Conservation (phyloP, 2,888 invertebrate genomes). For the Drosophila robusta region DNA sequence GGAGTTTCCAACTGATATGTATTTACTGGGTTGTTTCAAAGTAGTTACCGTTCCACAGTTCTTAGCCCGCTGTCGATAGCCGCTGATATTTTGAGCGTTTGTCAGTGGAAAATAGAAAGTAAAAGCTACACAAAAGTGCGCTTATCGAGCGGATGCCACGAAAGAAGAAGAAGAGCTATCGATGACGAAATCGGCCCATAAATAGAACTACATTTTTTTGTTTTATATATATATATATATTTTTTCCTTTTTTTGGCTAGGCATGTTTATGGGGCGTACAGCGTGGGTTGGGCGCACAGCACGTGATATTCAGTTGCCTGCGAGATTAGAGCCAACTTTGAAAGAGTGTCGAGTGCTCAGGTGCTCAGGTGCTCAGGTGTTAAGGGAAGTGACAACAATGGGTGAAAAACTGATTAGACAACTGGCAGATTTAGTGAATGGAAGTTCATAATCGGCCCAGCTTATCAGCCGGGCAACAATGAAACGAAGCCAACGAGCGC, state of each 20-base stretch:
- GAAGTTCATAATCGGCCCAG: conserved; percentile 44
- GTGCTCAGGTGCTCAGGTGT: conserved; percentile 23
- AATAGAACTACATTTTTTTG: conserved; percentile 30
- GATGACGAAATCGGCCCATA: conserved; percentile 63
- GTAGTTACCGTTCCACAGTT: conserved; percentile 28
- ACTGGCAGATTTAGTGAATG: conserved; percentile 80
- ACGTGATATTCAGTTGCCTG: conserved; percentile 45
- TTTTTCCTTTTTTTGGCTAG: conserved; percentile 8
- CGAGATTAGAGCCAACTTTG: conserved; percentile 19
- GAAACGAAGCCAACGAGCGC: conserved; percentile 29
- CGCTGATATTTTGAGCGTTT: conserved; percentile 45
- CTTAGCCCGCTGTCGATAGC: conserved; percentile 20
- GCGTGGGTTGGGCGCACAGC: conserved; percentile 2
- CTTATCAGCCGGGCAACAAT: conserved; percentile 72
- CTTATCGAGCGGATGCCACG: conserved; percentile 60
- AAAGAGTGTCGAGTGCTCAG: conserved; percentile 7
- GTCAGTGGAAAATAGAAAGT: conserved; percentile 64
- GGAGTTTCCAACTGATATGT: neutral
- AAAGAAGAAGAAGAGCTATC: conserved; percentile 22
- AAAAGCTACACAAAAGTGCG: conserved; percentile 49
- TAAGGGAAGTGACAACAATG: conserved; percentile 45
- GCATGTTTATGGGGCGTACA: conserved; percentile 16
- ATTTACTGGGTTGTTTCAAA: conserved; percentile 5
- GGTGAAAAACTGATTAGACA: conserved; percentile 51
- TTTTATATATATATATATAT: neutral